A percentile compares a stretch with the other conserved stretches of the same genome.
Conservation (phyloP, 2,888 invertebrate species). For the Tiliacea citrago region DNA sequence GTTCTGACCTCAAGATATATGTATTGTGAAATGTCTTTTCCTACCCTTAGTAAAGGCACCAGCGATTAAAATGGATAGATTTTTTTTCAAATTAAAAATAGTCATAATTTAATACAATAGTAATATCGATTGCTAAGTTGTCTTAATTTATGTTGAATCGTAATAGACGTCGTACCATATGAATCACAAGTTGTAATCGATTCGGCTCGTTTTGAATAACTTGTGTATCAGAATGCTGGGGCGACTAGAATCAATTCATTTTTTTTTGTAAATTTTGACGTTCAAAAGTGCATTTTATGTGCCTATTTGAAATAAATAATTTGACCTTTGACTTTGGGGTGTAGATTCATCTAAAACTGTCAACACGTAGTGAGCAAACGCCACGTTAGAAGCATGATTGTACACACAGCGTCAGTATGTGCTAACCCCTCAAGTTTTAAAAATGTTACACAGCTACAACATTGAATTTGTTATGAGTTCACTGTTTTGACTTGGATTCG, state of each 20-base stretch:
- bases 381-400: not conserved
- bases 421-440: too few relatives aligned
- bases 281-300: too few relatives aligned
- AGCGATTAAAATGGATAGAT: slow-evolving; percentile 5
- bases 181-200: slow-evolving; percentile 3
- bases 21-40: too few relatives aligned
- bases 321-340: too few relatives aligned
- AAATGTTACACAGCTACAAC: too few relatives aligned
- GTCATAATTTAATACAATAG: not conserved
- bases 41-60: slow-evolving; percentile 2
- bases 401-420: too few relatives aligned
- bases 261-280: too few relatives aligned
- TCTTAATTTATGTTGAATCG: not conserved
- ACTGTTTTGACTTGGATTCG: too few relatives aligned
- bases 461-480: too few relatives aligned
- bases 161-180: slow-evolving; percentile 4
- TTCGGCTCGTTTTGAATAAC: slow-evolving; percentile 13
- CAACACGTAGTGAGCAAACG: not conserved
- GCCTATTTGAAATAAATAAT: too few relatives aligned
- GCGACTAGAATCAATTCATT: too few relatives aligned
- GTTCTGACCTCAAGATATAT: too few relatives aligned
- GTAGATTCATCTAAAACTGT: slow-evolving; percentile 2
- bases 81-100: not conserved
- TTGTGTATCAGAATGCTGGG: not conserved
- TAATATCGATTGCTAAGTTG: slow-evolving; percentile 1